Base-by-base conservation (phyloP, 1,140 invertebrate species). In the Hycleus phaleratus region DNA sequence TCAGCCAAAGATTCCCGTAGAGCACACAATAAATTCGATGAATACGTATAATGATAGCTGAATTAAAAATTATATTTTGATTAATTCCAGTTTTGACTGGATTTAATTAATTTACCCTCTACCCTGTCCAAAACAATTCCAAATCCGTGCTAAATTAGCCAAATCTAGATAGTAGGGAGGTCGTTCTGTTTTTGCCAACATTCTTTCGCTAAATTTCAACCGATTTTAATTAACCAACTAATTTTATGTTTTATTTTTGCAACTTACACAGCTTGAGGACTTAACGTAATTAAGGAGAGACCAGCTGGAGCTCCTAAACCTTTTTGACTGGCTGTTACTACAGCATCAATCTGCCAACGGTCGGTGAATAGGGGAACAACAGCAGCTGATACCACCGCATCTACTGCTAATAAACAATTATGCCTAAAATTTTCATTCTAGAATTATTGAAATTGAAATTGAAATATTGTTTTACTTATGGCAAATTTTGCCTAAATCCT, bases 311-410 rank as follows among this genome's bases (percentile, higher is more conserved):
- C 88, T 56, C 89, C 85, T 1, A 95, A 71, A 2, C 83, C 83
- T 69, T 95, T 95, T 71, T 95, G 92, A 2, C 86, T 84, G 3
- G 88, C 90, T 0, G 87, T 83, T 68, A 91, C 94, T 2, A 87
- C 78, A 43, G 80, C 88, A 73, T 95, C 91, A 42, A 94, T 75
- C 46, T 78, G 80, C 85, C 87, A 88, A 26, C 81, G 76, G 71
- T 95, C 91, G 77, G 85, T 84, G 62, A 79, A 82, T 64, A 95
- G 83, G 1, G 86, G 85, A 3, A 82, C 83, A 3, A 32, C 38
- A 11, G 11, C 46, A 12, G 50, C 46, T 4, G 49, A 58, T 24
- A 51, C 48, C 0, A 59, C 42, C 45, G 45, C 50, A 49, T 59
- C 52, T 1, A 59, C 26, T 12, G 58, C 45, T 38, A 59, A 9